Evolutionary conservation across 2,888 invertebrate genomes (phyloP).

Genomic region (Heliconius sara): DNA sequence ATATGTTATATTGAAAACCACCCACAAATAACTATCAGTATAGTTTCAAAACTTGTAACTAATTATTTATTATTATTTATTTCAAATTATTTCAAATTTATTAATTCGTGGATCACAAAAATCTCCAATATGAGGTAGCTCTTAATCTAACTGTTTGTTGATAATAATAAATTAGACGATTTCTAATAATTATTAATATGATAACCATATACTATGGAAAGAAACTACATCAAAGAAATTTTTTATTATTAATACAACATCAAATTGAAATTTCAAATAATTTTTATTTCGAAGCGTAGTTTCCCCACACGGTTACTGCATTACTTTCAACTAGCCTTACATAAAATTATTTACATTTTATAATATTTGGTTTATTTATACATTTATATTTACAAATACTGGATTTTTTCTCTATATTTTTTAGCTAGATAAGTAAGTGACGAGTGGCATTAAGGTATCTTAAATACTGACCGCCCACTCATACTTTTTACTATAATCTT

Average conservation of each 20-base stretch:
- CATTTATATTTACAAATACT: conserved; percentile 68
- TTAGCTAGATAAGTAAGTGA: not conserved
- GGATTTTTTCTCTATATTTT: conserved; percentile 45
- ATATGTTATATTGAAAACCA: too few species aligned
- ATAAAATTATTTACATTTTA: conserved; percentile 39
- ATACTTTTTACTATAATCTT: not conserved
- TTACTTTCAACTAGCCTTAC: conserved; percentile 51
- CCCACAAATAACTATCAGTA: too few species aligned
- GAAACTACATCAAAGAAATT: conserved; percentile 78
- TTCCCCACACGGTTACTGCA: conserved; percentile 81
- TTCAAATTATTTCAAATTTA: not conserved
- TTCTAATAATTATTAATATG: conserved; percentile 43
- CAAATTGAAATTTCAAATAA: conserved; percentile 76
- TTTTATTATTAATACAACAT: conserved; percentile 71
- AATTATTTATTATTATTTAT: too few species aligned
- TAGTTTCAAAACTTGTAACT: too few species aligned
- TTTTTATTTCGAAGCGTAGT: conserved; percentile 81
- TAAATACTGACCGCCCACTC: conserved; percentile 13
- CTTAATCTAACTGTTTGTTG: conserved; percentile 18
- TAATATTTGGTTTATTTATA: conserved; percentile 51
- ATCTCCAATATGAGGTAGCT: conserved; percentile 15
- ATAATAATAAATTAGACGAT: conserved; percentile 19
- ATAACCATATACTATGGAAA: conserved; percentile 69
- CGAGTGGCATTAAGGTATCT: not conserved
- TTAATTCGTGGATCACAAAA: not conserved